phyloP scores from a whole-genome alignment of 2,113 vertebrate genomes.

The Xenopus borealis region DNA sequence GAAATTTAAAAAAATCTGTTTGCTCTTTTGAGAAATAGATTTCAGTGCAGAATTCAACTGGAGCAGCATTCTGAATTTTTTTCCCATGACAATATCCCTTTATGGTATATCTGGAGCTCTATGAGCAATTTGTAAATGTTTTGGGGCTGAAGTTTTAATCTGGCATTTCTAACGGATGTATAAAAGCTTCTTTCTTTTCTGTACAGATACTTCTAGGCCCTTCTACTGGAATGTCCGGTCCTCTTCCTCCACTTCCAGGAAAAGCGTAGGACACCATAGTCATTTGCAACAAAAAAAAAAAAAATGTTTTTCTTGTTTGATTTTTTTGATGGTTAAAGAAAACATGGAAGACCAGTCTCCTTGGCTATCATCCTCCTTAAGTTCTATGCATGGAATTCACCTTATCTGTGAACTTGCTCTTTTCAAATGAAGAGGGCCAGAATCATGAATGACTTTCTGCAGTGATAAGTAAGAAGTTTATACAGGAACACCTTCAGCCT shows the following conservation, averaged over 20 bases:
- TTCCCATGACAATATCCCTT: too few relatives aligned
- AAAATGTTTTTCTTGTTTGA: background rate
- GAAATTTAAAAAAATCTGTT: too few relatives aligned
- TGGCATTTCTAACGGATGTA: too few relatives aligned
- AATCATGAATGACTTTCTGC: background rate
- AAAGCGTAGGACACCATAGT: conserved; percentile 73
- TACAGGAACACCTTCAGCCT: background rate
- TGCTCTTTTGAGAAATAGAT: too few relatives aligned
- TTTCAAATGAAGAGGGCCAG: background rate
- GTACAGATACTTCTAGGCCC: conserved; percentile 90
- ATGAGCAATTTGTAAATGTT: too few relatives aligned
- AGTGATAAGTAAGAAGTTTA: background rate
- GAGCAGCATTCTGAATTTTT: too few relatives aligned
- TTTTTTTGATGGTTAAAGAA: conserved; percentile 4
- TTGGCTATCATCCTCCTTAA: background rate
- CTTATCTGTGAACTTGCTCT: background rate
- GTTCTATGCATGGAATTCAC: conserved; percentile 11
- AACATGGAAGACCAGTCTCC: conserved; percentile 15
- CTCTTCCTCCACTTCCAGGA: conserved; percentile 83
- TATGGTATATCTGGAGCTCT: too few relatives aligned
- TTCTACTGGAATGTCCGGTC: conserved; percentile 90
- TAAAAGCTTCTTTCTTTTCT: conserved; percentile 12
- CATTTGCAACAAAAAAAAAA: too few relatives aligned
- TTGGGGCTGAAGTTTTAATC: too few relatives aligned
- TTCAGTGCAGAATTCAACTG: too few relatives aligned